Conservation (phyloP, 2,113 vertebrate genomes). For the Clinocottus analis region DNA sequence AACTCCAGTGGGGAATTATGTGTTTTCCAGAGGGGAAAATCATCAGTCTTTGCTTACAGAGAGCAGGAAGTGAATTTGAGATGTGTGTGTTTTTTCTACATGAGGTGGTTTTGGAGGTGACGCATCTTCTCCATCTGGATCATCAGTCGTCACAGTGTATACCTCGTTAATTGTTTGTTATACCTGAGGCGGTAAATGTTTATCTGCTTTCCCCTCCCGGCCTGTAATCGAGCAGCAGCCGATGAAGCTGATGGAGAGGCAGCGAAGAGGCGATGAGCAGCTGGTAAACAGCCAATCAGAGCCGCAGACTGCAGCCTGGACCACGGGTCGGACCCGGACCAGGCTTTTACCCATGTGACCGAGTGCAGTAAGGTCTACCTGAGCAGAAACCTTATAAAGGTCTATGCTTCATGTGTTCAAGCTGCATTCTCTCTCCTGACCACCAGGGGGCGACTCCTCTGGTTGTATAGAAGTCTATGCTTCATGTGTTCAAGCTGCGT, state of each 20-base stretch:
- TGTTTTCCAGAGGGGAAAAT: slow-evolving; percentile 21
- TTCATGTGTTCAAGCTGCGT: too few relatives aligned
- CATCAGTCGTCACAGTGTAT: slow-evolving; percentile 44
- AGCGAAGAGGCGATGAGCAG: slow-evolving; percentile 7
- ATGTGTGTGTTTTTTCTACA: slow-evolving; percentile 9
- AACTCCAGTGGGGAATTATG: slow-evolving; percentile 14
- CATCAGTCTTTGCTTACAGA: slow-evolving; percentile 13
- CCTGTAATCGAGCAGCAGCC: slow-evolving; percentile 64
- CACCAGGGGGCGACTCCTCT: too few relatives aligned
- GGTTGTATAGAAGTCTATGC: too few relatives aligned
- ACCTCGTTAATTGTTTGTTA: slow-evolving; percentile 52
- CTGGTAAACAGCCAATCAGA: slow-evolving; percentile 39
- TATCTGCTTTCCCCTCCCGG: background rate
- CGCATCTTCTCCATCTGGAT: slow-evolving; percentile 27
- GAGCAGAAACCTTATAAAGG: background rate
- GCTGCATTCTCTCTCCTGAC: too few relatives aligned
- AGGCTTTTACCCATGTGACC: background rate
- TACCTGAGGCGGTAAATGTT: slow-evolving; percentile 62
- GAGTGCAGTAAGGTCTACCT: background rate
- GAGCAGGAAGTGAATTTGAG: slow-evolving; percentile 31
- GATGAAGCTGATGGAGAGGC: slow-evolving; percentile 36
- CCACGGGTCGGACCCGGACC: background rate
- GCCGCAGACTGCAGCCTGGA: background rate
- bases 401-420: too few relatives aligned
- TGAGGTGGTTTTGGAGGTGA: slow-evolving; percentile 26